These are phyloP conservation scores for Hyaena hyaena DNA, from an alignment of 2,113 vertebrate genomes.

Conservation along the genomic window DNA sequence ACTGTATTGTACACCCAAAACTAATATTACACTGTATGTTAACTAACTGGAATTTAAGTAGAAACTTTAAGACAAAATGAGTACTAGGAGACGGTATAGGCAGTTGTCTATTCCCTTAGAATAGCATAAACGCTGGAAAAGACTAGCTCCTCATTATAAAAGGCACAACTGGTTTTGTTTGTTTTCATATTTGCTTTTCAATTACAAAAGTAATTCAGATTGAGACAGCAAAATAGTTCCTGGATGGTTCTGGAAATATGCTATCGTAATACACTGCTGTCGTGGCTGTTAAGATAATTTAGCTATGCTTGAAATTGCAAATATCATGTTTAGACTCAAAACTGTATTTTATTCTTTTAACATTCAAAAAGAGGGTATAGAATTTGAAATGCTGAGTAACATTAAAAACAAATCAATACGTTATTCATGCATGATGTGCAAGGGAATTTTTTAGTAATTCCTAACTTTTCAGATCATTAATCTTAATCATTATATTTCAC, in stretches of 20 bases:
- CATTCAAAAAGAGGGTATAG: constrained; percentile 52
- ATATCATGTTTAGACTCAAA: constrained; percentile 46
- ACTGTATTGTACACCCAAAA: background rate
- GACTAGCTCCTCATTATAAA: background rate
- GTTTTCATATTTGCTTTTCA: constrained; percentile 36
- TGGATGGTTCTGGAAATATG: background rate
- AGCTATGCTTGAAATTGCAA: constrained; percentile 62
- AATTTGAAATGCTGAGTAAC: constrained; percentile 45
- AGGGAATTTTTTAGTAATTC: constrained; percentile 59
- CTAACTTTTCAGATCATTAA: constrained; percentile 67
- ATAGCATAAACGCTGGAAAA: background rate
- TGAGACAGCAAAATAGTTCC: background rate
- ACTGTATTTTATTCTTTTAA: constrained; percentile 72
- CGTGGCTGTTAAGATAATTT: constrained; percentile 23
- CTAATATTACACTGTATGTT: background rate
- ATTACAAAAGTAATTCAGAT: background rate
- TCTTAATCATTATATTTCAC: constrained; percentile 70
- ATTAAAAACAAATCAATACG: constrained; percentile 69
- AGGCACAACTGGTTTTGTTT: background rate
- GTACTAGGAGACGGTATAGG: background rate
- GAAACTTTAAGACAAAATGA: background rate
- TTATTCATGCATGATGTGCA: background rate
- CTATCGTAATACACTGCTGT: background rate
- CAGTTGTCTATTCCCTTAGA: background rate
- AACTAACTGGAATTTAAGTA: background rate